Evolutionary conservation across 2,113 vertebrate species (phyloP), one percentile per base, ranked within the genome.

Genomic region (Neodontobutis hainanensis): DNA sequence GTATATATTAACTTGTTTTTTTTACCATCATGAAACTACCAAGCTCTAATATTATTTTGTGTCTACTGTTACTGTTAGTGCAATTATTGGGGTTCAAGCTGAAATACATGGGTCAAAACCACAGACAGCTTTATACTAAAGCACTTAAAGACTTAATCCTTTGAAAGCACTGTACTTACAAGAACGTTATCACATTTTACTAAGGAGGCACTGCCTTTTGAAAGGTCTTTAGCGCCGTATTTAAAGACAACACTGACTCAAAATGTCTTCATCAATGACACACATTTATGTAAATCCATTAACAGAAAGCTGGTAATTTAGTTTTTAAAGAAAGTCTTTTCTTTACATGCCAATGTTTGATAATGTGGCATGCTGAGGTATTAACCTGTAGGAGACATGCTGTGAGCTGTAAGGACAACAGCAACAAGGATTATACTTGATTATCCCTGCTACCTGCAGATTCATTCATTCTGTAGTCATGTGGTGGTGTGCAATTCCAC

Each of bases 381-480:
- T 81, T 65, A 60, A 71, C 59, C 11, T 76, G 36, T 50, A 68
- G 43, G 56, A 74, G 55, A 3, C 73, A 75, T 81, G 67, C 70
- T 56, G 48, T 74, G 67, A 50, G 67, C 15, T 43, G 44, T 47
- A 68, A 72, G 66, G 65, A 85, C 70, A 77, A 72, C 55, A 44
- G 27, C 43, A 61, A 6, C 63, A 60, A 77, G 34, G 75, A 46
- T 80, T 76, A 65, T 68, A 51, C 51, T 78, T 45, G 47, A 82
- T 73, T 69, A 77, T 69, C 65, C 40, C 38, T 43, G 62, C 19
- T 57, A 68, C 35, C 51, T 45, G 12, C 3, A 34, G 11, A 36
- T 43, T 57, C 38, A 78, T 62, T 65, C 32, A 75, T 75, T 70
- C 16, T 45, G 40, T 52, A 65, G 19, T 44, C 36, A 5, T 69